Evolutionary conservation across 2,113 vertebrate genomes (phyloP).

Genomic region (Mustela nigripes): DNA sequence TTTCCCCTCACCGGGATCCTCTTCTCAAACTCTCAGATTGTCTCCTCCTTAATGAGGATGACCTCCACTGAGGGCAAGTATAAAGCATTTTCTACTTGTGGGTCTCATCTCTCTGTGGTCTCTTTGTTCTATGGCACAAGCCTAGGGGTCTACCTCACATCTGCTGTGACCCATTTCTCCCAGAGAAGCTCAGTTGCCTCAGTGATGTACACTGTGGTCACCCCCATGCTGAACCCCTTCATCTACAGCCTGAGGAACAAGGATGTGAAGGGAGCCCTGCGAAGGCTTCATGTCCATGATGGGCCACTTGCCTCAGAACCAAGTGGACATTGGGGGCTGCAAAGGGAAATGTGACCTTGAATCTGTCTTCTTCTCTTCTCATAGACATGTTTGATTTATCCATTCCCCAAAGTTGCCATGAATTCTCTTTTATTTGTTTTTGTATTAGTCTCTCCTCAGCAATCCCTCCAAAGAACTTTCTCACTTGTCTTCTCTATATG

Average conservation of each 20-base stretch:
- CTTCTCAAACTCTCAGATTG: constrained; percentile 38
- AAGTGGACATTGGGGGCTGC: accelerated
- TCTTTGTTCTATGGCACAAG: constrained; percentile 14
- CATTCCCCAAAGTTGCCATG: background rate
- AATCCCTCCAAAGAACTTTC: background rate
- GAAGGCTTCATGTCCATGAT: background rate
- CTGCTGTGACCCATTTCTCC: background rate
- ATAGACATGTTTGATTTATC: background rate
- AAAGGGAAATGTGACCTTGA: background rate
- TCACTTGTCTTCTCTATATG: background rate
- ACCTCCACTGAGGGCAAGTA: background rate
- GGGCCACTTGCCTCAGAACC: background rate
- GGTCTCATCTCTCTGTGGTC: constrained; percentile 48
- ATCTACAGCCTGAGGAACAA: constrained; percentile 63
- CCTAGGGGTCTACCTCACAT: constrained; percentile 46
- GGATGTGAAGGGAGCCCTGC: constrained; percentile 55
- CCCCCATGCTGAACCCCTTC: constrained; percentile 64
- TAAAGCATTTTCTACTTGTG: constrained; percentile 63
- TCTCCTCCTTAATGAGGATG: constrained; percentile 32
- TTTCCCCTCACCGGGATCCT: constrained; percentile 10
- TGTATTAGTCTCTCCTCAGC: background rate
- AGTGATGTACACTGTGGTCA: constrained; percentile 50
- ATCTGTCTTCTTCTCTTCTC: background rate
- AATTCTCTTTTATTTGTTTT: background rate
- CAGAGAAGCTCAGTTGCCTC: background rate